Percentiles rank a stretch among this genome's conserved stretches.
These are phyloP conservation scores for Pollimyrus isidori DNA, from an alignment of 2,113 vertebrate species.

Conservation along the genomic window DNA sequence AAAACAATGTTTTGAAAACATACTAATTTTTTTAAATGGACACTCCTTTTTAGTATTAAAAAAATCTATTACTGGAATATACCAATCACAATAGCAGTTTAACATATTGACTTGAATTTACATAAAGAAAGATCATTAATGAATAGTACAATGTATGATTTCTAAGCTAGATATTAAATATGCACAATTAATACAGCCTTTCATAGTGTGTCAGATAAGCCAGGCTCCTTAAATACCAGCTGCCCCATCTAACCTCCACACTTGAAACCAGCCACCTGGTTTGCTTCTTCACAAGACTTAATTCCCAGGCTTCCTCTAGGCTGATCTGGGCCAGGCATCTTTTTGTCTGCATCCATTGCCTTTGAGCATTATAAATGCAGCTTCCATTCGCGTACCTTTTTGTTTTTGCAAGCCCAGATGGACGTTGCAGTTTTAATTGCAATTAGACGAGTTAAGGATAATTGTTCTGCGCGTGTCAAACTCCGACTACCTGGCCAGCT, in stretches of 20 bases:
- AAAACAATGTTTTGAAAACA: neutral
- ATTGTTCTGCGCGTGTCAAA: neutral
- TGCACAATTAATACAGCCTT: neutral
- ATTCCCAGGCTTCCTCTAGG: neutral
- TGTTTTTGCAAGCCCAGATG: neutral
- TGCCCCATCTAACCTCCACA: neutral
- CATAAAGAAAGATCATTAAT: neutral
- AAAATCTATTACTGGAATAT: neutral
- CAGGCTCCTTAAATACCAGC: neutral
- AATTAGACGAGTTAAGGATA: neutral
- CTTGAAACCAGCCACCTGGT: slow-evolving; percentile 1
- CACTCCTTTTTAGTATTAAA: neutral
- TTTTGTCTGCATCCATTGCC: neutral
- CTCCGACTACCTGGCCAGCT: neutral
- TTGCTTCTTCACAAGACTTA: neutral
- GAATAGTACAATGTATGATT: neutral
- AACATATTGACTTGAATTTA: neutral
- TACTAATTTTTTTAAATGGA: neutral
- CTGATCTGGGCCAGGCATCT: neutral
- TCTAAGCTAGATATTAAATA: neutral
- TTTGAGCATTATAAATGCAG: neutral
- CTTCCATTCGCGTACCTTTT: neutral
- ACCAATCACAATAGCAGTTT: neutral
- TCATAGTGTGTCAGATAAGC: neutral
- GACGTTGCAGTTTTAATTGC: neutral